These are phyloP conservation scores for Coccyzus lansbergi DNA, from an alignment of 2,797 vertebrate genomes.

Conservation along the genomic window DNA sequence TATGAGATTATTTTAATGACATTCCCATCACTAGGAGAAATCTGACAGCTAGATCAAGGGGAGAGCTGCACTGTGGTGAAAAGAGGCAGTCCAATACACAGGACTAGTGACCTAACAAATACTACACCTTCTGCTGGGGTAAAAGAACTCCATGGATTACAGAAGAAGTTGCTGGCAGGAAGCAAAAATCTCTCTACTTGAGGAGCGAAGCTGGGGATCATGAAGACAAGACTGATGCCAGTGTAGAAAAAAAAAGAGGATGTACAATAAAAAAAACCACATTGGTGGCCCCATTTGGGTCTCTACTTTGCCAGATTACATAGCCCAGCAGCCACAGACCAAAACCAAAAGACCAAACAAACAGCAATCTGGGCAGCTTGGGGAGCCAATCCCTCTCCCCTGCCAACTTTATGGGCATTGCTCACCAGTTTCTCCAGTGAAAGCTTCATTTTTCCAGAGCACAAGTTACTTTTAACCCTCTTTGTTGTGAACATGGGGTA, in stretches of 20 bases:
- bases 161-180: background rate
- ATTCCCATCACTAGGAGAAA: background rate
- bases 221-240: background rate
- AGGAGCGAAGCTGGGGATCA: background rate
- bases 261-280: background rate
- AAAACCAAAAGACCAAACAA: too few species aligned
- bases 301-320: background rate
- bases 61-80: background rate
- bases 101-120: background rate
- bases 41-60: background rate
- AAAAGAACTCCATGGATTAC: background rate
- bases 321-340: background rate
- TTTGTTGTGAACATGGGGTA: too few species aligned
- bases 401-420: too few species aligned
- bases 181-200: background rate
- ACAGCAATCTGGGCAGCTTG: too few species aligned
- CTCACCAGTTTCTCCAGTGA: too few species aligned
- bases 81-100: accelerated
- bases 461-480: too few species aligned
- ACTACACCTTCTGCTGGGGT: background rate
- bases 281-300: background rate
- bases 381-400: too few species aligned
- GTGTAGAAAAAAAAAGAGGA: background rate
- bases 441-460: too few species aligned
- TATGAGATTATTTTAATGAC: background rate